These are phyloP conservation scores for Cheiracanthium punctorium DNA, from an alignment of 2,888 invertebrate genomes.

Conservation along the genomic window DNA sequence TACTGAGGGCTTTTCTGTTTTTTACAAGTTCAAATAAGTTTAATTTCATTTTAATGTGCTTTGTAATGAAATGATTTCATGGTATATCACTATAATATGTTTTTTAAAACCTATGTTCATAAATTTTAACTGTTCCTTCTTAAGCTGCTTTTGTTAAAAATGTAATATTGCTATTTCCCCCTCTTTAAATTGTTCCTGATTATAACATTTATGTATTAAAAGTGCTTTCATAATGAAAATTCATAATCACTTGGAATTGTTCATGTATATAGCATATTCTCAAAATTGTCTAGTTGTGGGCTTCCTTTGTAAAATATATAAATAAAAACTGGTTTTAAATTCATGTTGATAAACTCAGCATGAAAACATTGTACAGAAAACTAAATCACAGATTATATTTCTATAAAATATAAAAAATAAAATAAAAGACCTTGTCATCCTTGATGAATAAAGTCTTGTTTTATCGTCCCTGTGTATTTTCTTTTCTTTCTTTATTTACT, in stretches of 20 bases:
- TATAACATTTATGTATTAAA: no score
- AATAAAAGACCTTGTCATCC: conserved; percentile 22
- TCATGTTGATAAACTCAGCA: conserved; percentile 30
- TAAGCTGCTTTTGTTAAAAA: no score
- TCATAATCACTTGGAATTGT: conserved; percentile 5
- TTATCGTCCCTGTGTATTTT: conserved; percentile 17
- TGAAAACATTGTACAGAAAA: conserved; percentile 34
- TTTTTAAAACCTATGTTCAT: no score
- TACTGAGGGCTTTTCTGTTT: no score
- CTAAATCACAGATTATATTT: conserved; percentile 45
- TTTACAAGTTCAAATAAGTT: no score
- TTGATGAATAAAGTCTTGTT: conserved; percentile 43
- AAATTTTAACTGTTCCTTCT: no score
- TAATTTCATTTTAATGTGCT: no score
- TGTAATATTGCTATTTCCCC: no score
- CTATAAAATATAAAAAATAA: conserved; percentile 37
- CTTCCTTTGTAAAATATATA: conserved; percentile 59
- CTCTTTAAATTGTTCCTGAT: no score
- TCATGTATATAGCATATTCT: not conserved
- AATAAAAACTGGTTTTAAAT: conserved; percentile 35
- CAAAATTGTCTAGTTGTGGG: conserved; percentile 57
- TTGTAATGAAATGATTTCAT: no score
- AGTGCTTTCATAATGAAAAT: no score
- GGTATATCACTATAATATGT: no score
- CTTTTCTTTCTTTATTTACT: conserved; percentile 1